Evolutionary conservation across 2,113 vertebrate species (phyloP).

Genomic region (Lates calcarifer): DNA sequence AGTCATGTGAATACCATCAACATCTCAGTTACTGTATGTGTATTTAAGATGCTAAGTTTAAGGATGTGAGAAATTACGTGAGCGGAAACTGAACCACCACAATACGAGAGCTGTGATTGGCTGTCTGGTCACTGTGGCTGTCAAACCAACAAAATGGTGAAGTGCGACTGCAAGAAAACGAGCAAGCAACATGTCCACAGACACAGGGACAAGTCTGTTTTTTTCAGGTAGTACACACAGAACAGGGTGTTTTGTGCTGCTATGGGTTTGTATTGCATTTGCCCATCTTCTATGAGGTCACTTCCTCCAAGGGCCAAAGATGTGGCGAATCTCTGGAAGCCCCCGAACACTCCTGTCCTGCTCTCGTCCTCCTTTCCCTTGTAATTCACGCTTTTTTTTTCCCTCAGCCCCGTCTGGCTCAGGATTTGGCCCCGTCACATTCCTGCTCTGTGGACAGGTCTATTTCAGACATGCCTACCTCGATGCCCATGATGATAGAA

Average conservation of each 20-base stretch:
- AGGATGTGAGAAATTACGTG: conserved; percentile 9
- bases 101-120: conserved; percentile 34
- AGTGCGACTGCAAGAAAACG: conserved; percentile 37
- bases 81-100: conserved; percentile 32
- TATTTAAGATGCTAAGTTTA: conserved; percentile 21
- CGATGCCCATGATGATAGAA: conserved; percentile 90
- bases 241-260: conserved; percentile 76
- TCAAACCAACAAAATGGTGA: conserved; percentile 18
- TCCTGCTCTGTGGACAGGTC: conserved; percentile 91
- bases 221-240: conserved; percentile 68
- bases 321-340: background rate
- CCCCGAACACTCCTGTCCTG: conserved; percentile 62
- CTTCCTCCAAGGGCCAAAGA: conserved; percentile 70
- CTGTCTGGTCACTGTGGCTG: too few species aligned
- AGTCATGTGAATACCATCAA: background rate
- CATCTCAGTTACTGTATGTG: conserved; percentile 6
- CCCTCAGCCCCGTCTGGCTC: conserved; percentile 75
- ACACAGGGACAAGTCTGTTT: conserved; percentile 2
- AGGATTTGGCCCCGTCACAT: conserved; percentile 90
- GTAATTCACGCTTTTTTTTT: conserved; percentile 44
- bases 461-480: conserved; percentile 89
- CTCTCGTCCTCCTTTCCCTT: conserved; percentile 55
- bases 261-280: conserved; percentile 41
- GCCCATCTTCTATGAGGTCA: conserved; percentile 81
- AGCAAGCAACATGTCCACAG: conserved; percentile 41